These are phyloP conservation scores for Heliconius sara DNA, from an alignment of 2,888 invertebrate genomes.

Conservation along the genomic window DNA sequence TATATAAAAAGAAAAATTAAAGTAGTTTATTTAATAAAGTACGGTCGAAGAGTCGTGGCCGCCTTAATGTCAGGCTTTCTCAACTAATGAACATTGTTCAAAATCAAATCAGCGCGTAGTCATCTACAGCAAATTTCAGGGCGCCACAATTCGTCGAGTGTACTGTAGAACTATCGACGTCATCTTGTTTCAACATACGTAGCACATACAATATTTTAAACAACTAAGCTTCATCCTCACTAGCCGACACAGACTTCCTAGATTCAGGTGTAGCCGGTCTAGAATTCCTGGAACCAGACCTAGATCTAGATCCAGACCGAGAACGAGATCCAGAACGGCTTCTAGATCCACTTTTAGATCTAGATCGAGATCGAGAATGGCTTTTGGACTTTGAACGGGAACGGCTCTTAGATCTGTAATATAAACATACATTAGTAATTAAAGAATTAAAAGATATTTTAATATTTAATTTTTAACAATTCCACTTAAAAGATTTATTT, in stretches of 20 bases:
- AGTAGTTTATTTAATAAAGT: background rate
- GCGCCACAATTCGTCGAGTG: background rate
- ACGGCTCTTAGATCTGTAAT: conserved; percentile 63
- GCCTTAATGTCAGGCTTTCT: background rate
- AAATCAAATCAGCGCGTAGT: too few species aligned
- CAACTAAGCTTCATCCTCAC: conserved; percentile 79
- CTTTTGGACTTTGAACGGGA: conserved; percentile 66
- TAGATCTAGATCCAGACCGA: conserved; percentile 66
- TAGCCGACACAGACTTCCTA: conserved; percentile 85
- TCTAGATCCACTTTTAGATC: conserved; percentile 64
- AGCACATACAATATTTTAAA: conserved; percentile 2
- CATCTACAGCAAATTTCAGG: background rate
- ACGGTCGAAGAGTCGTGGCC: background rate
- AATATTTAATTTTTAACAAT: too few species aligned
- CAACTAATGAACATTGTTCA: background rate
- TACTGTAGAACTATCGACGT: background rate
- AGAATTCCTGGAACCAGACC: conserved; percentile 73
- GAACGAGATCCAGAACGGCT: conserved; percentile 68
- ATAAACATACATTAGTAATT: background rate
- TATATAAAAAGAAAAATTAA: background rate
- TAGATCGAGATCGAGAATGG: conserved; percentile 60
- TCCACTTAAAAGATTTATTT: too few species aligned
- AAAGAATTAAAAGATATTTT: too few species aligned
- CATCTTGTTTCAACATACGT: background rate
- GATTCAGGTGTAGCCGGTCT: conserved; percentile 83